Evolutionary conservation across 1,140 invertebrate species (phyloP).

Genomic region (Venturia canescens): DNA sequence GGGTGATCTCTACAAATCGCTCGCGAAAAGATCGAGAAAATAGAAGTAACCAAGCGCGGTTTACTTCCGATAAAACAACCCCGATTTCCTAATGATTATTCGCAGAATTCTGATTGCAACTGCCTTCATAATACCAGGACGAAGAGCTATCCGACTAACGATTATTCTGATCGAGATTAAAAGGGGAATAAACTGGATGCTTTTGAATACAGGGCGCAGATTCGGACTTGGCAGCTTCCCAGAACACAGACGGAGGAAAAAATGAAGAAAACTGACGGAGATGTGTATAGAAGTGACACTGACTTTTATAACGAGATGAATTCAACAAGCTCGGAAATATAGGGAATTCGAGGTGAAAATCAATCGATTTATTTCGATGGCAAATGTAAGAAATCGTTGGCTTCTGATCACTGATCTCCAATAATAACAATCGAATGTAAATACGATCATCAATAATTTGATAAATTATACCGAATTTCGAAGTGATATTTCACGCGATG

Average conservation of each 20-base stretch:
- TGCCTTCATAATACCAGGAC: background rate
- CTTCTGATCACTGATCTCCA: no score
- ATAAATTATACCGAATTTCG: no score
- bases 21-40: constrained; percentile 4
- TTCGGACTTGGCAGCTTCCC: background rate
- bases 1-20: background rate
- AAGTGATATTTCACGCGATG: no score
- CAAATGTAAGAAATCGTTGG: no score
- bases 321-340: background rate
- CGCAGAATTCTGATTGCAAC: constrained; percentile 25
- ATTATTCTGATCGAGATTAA: constrained; percentile 28
- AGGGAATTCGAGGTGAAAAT: background rate
- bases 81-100: constrained; percentile 21
- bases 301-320: constrained; percentile 1
- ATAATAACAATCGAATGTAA: no score
- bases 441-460: no score
- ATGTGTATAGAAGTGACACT: background rate
- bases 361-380: background rate
- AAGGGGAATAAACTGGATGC: constrained; percentile 2
- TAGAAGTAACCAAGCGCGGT: background rate
- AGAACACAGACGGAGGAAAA: background rate
- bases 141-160: background rate
- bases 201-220: background rate
- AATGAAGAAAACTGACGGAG: background rate
- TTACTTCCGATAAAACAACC: constrained; percentile 15